Base-by-base conservation (phyloP, 2,113 vertebrate genomes). In the Lethenteron reissneri region DNA sequence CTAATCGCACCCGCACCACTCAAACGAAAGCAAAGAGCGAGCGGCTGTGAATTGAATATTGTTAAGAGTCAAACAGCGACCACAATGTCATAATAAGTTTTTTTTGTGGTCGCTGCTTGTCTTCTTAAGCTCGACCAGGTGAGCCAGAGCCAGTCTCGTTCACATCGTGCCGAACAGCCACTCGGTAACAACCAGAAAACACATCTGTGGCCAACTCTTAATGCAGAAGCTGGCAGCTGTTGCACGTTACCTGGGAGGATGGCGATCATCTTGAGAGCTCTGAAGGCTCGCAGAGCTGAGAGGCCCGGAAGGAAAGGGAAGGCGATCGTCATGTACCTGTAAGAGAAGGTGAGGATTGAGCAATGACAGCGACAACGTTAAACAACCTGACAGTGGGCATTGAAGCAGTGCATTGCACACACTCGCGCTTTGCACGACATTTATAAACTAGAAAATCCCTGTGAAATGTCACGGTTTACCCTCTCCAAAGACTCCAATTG, bases 231-330 rank as follows among this genome's bases (percentile, higher is more conserved):
- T 71, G 19, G 17, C 69, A n/a, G 59, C 12, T 21, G 64, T 17
- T 21, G 21, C 21, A 64, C 41, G 56, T 56, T 69, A 73, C 73
- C 73, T n/a, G 73, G 73, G 57, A 73, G 70, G 64, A 73, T 71
- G 57, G 73, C 70, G 62, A 73, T 73, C 73, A 73, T 73, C 58
- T 73, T 73, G 56, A 73, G 70, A 56, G 73, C 73, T 60, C 73
- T 57, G 58, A 73, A 73, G 19, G 73, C 73, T 21, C 73, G 71
- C 41, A 73, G 58, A 17, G 73, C 73, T 58, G 73, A 73, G 14
- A 73, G 12, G 71, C 73, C 73, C 56, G 73, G 73, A 71, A 73
- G 58, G 25, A 12, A 59, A 58, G 73, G 73, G 64, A 73, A 73
- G 13, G 73, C 73, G 57, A 73, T 56, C 3, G 73, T 73, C 70